Evolutionary conservation across 2,888 invertebrate species (phyloP).

Genomic region (Campoletis raptor): DNA sequence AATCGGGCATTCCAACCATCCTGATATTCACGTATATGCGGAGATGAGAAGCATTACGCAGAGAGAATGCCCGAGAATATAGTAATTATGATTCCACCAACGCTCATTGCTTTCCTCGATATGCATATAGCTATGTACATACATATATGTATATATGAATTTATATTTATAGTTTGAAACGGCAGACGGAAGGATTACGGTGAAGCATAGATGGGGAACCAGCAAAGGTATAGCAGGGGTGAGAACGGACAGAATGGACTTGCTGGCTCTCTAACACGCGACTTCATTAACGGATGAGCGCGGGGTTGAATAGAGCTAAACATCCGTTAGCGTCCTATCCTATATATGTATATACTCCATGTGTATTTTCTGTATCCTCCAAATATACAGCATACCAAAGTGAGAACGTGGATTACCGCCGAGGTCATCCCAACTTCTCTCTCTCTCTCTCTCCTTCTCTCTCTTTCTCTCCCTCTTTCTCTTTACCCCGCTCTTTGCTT

Average conservation of each 20-base stretch:
- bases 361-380: background rate
- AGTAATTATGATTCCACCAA: conserved; percentile 82
- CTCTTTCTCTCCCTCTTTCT: background rate
- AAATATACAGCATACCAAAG: conserved; percentile 46
- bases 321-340: conserved; percentile 68
- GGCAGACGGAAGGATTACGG: conserved; percentile 15
- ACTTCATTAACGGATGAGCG: conserved; percentile 82
- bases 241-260: conserved; percentile 77
- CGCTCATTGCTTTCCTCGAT: conserved; percentile 74
- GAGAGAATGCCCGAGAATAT: conserved; percentile 79
- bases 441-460: background rate
- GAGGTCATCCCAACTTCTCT: conserved; percentile 33
- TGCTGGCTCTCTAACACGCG: conserved; percentile 78
- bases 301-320: conserved; percentile 78
- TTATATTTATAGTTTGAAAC: conserved; percentile 13
- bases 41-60: conserved; percentile 73
- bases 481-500: background rate
- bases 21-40: conserved; percentile 71
- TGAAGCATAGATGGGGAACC: conserved; percentile 34
- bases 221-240: conserved; percentile 15
- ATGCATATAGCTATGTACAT: background rate
- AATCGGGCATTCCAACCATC: conserved; percentile 70
- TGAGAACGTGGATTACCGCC: conserved; percentile 33
- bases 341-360: conserved; percentile 3
- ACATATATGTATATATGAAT: background rate